Evolutionary conservation across 2,888 invertebrate species (phyloP), one percentile per base, ranked within the genome.

Genomic region (Dione vanillae): DNA sequence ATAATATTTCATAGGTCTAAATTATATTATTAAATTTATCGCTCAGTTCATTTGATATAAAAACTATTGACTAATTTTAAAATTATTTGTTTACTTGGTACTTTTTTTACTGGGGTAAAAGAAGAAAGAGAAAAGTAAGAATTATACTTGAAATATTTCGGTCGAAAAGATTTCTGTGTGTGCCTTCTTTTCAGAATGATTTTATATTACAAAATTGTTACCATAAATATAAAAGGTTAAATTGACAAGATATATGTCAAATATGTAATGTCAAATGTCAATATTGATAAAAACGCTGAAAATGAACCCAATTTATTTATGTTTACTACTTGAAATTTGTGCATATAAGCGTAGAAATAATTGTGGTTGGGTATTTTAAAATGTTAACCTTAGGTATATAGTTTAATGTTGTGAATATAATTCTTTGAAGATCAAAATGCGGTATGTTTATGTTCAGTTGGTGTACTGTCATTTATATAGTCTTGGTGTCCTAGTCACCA

Each of bases 361-460:
- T 19, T 14, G 27, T 41, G 43, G 10, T 19, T 40, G 10, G 49
- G 11, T 40, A 41, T n/a, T 52, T 41, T n/a, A 16, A n/a, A 40
- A 5, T 51, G 10, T 65, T 40, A 7, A 40, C 40, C 9, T 8
- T 27, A n/a, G 14, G 41, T 11, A n/a, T 19, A 10, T 61, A 2
- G 19, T 7, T 68, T 62, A 65, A 58, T 20, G 16, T 49, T n/a
- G 16, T 40, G 59, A 59, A 43, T 35, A 61, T 45, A 65, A 54
- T 45, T 59, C 65, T 67, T 59, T 54, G 16, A 64, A 54, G 54
- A 65, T 16, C 49, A 54, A 54, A 69, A 74, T 69, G 59, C 65
- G 45, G 65, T 65, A 76, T 78, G 78, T 77, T 78, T 78, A 78
- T 76, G 73, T 72, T 74, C 68, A 51, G 37, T 77, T 73, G 72